Evolutionary conservation across 2,888 invertebrate species (phyloP).

Genomic region (Clanis bilineata): DNA sequence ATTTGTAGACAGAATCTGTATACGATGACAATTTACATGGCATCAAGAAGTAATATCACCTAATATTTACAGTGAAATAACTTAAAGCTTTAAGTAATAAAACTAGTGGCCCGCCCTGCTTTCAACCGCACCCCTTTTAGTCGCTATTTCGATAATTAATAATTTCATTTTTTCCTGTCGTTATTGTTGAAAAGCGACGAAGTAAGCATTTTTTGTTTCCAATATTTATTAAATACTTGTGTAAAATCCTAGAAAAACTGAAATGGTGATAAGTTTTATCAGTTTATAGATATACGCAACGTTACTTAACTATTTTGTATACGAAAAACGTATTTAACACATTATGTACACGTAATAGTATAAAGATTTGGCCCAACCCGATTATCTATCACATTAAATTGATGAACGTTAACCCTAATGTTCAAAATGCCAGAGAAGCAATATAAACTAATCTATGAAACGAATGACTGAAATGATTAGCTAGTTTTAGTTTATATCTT

Average conservation of each 20-base stretch:
- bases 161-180: not conserved
- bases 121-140: not conserved
- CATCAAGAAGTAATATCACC: constrained; percentile 63
- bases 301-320: not conserved
- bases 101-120: constrained; percentile 21
- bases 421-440: constrained; percentile 12
- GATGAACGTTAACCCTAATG: constrained; percentile 12
- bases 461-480: constrained; percentile 34
- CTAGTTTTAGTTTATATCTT: constrained; percentile 21
- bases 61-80: constrained; percentile 63
- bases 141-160: not conserved
- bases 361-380: constrained; percentile 27
- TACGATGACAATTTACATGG: constrained; percentile 47
- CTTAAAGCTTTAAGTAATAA: constrained; percentile 59
- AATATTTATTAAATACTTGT: not conserved
- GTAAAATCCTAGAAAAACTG: not conserved
- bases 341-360: constrained; percentile 24
- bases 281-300: not conserved
- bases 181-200: not conserved
- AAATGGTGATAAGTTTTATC: not conserved
- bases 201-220: constrained; percentile 5
- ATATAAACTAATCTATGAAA: constrained; percentile 26
- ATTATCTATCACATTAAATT: constrained; percentile 27
- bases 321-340: constrained; percentile 19
- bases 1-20: constrained; percentile 27